Conservation (phyloP, 2,797 vertebrate species). For the Nannoperca obscura region DNA sequence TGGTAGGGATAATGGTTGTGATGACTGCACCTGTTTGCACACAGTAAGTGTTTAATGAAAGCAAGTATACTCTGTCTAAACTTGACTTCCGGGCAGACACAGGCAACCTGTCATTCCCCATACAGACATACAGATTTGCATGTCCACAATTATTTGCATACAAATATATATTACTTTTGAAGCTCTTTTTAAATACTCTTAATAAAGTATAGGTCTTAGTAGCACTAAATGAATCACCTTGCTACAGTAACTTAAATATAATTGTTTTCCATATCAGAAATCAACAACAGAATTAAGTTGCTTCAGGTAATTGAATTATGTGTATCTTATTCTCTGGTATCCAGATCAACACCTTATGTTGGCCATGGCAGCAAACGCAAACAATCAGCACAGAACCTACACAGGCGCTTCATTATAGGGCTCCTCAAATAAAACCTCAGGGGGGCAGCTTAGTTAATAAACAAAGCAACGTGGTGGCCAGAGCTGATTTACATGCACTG, state of each 20-base stretch:
- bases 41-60: conserved; percentile 35
- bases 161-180: neutral
- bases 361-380: conserved; percentile 50
- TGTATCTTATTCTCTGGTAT: conserved; percentile 1
- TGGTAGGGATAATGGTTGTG: conserved; percentile 18
- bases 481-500: conserved; percentile 32
- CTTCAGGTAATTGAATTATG: neutral
- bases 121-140: neutral
- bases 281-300: neutral
- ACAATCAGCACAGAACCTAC: conserved; percentile 29
- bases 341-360: conserved; percentile 15
- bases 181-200: neutral
- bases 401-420: conserved; percentile 28
- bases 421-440: conserved; percentile 51
- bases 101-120: conserved; percentile 12
- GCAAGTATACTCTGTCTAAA: conserved; percentile 13
- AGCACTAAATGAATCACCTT: too few species aligned
- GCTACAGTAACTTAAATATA: neutral
- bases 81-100: conserved; percentile 9
- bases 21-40: conserved; percentile 22
- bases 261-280: neutral
- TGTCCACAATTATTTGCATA: neutral
- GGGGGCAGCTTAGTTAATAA: conserved; percentile 44
- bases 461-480: conserved; percentile 28
- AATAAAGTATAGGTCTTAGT: too few species aligned